Percentiles rank a stretch among this genome's conserved stretches.
phyloP scores from a whole-genome alignment of 2,888 invertebrate genomes.

The Colostygia pectinataria region DNA sequence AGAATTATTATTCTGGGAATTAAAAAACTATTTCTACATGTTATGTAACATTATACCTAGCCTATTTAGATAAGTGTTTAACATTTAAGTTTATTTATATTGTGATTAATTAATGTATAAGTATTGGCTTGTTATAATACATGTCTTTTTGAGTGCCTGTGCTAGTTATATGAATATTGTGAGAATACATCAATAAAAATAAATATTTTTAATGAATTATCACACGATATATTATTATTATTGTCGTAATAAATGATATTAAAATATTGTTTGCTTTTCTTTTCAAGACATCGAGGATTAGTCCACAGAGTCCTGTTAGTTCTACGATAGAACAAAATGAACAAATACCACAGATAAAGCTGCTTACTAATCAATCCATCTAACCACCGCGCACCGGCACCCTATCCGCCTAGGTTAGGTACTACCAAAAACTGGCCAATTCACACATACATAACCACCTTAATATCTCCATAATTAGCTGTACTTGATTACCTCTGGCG shows the following conservation, averaged over 20 bases:
- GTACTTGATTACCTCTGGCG: too few species aligned
- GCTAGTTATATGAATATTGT: constrained; percentile 48
- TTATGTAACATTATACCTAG: constrained; percentile 35
- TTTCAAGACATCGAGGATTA: too few species aligned
- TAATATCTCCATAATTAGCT: too few species aligned
- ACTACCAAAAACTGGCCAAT: too few species aligned
- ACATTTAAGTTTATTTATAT: constrained; percentile 53
- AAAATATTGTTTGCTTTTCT: constrained; percentile 23
- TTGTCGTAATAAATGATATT: constrained; percentile 50
- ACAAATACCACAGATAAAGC: too few species aligned
- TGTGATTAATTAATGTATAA: constrained; percentile 44
- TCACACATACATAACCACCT: too few species aligned
- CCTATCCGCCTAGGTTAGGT: too few species aligned
- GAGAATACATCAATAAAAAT: constrained; percentile 42
- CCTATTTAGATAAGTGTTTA: constrained; percentile 39
- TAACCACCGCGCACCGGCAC: too few species aligned
- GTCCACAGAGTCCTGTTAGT: too few species aligned
- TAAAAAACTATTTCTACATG: constrained; percentile 23
- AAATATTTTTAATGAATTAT: constrained; percentile 38
- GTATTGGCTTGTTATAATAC: constrained; percentile 29
- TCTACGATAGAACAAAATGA: too few species aligned
- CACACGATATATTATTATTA: constrained; percentile 47
- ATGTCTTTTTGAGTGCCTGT: constrained; percentile 54
- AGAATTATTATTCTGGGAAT: constrained; percentile 22
- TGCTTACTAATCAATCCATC: too few species aligned